phyloP scores from a whole-genome alignment of 2,888 invertebrate species.

The Alcis repandata region DNA sequence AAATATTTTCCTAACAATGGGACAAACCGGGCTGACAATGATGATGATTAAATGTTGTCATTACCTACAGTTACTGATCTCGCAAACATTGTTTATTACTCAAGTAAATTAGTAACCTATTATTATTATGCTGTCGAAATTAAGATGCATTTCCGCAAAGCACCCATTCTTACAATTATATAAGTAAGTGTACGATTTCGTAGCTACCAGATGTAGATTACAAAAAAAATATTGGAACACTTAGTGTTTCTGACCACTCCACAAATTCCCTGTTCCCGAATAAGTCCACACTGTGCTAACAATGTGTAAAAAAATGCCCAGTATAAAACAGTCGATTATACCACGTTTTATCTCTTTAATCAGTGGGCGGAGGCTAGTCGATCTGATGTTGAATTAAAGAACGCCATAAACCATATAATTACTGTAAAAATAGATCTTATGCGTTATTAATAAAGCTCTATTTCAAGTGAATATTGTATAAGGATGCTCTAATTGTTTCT shows the following conservation, averaged over 20 bases:
- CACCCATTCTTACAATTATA: no score
- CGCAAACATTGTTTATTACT: no score
- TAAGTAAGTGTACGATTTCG: no score
- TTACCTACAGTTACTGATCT: no score
- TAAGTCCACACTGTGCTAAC: slow-evolving; percentile 58
- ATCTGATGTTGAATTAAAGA: slow-evolving; percentile 58
- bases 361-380: slow-evolving; percentile 71
- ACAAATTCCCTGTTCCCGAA: slow-evolving; percentile 27
- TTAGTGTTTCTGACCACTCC: background rate
- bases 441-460: slow-evolving; percentile 3
- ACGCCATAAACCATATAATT: slow-evolving; percentile 29
- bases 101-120: no score
- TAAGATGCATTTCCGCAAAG: no score
- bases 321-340: slow-evolving; percentile 81
- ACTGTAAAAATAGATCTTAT: slow-evolving; percentile 23
- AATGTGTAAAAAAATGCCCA: slow-evolving; percentile 76
- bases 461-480: background rate
- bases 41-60: no score
- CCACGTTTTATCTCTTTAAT: slow-evolving; percentile 79
- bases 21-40: no score
- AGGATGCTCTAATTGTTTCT: slow-evolving; percentile 47
- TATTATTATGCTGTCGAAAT: no score
- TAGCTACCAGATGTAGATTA: no score
- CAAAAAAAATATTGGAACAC: no score
- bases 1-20: no score